Evolutionary conservation across 1,140 invertebrate species (phyloP).

Genomic region (Archegozetes longisetosus): DNA sequence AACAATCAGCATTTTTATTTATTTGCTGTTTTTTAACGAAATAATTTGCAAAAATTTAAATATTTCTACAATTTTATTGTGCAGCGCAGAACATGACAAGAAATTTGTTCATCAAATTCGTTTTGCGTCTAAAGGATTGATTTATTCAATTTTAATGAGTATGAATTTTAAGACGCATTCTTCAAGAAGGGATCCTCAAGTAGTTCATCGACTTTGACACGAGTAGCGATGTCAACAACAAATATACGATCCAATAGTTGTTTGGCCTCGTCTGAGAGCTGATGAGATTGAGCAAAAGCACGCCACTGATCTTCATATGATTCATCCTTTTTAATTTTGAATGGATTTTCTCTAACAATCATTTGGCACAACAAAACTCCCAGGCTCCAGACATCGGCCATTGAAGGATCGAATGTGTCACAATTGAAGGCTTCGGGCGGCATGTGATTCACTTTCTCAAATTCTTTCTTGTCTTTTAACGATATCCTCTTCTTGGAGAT

Average conservation of each 20-base stretch:
- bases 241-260: not conserved
- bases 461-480: not conserved
- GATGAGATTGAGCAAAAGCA: not conserved
- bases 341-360: not conserved
- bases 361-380: constrained; percentile 3
- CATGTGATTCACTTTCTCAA: not conserved
- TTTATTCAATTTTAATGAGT: too few relatives aligned
- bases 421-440: constrained; percentile 6
- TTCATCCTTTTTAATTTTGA: not conserved
- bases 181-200: not conserved
- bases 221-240: not conserved
- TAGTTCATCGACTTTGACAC: not conserved
- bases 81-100: too few relatives aligned
- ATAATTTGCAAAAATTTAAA: too few relatives aligned
- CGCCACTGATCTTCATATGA: not conserved
- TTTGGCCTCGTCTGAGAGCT: not conserved
- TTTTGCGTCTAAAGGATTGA: too few relatives aligned
- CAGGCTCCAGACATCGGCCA: constrained; percentile 7
- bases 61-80: too few relatives aligned
- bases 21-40: too few relatives aligned
- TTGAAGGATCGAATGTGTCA: not conserved
- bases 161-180: not conserved
- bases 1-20: too few relatives aligned
- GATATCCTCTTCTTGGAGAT: not conserved
- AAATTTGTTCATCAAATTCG: too few relatives aligned